Base-by-base conservation (phyloP, 2,113 vertebrate genomes). In the Dinomys branickii region DNA sequence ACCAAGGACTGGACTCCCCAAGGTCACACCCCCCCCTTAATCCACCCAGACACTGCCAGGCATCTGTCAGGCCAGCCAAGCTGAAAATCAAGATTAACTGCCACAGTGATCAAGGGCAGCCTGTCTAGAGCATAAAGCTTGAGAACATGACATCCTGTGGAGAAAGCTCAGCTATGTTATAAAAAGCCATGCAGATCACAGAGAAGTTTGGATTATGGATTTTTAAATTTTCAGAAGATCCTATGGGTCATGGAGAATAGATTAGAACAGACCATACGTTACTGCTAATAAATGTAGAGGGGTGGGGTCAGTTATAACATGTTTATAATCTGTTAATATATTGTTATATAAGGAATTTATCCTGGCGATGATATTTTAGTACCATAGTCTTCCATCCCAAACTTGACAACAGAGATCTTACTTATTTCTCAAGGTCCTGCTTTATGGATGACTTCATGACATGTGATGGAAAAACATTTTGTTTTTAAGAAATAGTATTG, bases 401-500 rank as follows among this genome's bases (percentile, higher is more conserved):
- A 50, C 30, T 85, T 85, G 59, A 78, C 63, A 91, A 12, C 10
- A 58, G 7, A 33, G 71, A 63, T 81, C 50, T 92, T 67, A 10
- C 35, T 71, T 71, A 30, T 92, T 63, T 59, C 38, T 94, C 38
- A 91, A 81, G 41, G 14, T 85, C 50, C 19, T 75, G 35, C 73
- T 73, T 93, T 92, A 5, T 52, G 63, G 33, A 7, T 38, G 26
- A 90, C 52, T 88, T 14, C 20, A 8, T 85, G 78, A 30, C 41
- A 87, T 35, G 3, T 54, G 47, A 12, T 33, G 26, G 38, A 50
- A 81, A 78, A 87, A 0, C 22, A 52, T 41, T 96, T 84, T 80
- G 54, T 91, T 78, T 77, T 91, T n/a, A 82, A 73, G 77, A 77
- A 77, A 33, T 82, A 90, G 59, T 84, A 88, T 88, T 85, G 94